Base-by-base conservation (phyloP, 2,888 invertebrate species). In the Ramazzottius varieornatus region DNA sequence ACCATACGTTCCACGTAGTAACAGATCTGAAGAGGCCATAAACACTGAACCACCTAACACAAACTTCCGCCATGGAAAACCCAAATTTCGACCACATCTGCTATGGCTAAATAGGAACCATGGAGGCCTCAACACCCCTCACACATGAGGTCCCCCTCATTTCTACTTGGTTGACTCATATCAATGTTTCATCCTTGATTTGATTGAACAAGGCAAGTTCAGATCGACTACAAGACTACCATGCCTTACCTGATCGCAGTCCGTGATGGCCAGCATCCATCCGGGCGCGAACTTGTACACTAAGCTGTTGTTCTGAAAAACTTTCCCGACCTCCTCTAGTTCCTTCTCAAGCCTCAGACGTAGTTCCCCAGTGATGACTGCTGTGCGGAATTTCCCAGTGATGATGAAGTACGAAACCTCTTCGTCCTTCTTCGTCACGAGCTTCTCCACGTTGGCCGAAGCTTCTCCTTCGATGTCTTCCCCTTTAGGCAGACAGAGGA, bases 1-100 rank as follows among this genome's bases (percentile, higher is more conserved):
- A 54, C 4, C 54, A 54, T 54, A 4, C 54, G 54, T 24, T 54
- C 54, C 54, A 54, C 54, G 54, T 54, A 54, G 29, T 54, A 54
- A 24, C 54, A 54, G 20, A 54, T 24, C 54, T 54, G 29, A 54
- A 54, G n/a, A n/a, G n/a, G n/a, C n/a, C n/a, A n/a, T n/a, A n/a
- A n/a, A n/a, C n/a, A n/a, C n/a, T n/a, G n/a, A n/a, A n/a, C n/a
- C n/a, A n/a, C n/a, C n/a, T n/a, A n/a, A n/a, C n/a, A n/a, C n/a
- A n/a, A n/a, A n/a, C n/a, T n/a, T n/a, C n/a, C n/a, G n/a, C 20
- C 20, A 40, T 13, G 8, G 8, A 40, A 40, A 40, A 13, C 20
- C 20, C 20, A 40, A 40, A 40, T 13, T 20, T 8, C 40, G 40
- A 40, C 13, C 40, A 40, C 20, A 40, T 20, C 20, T 8, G 40